A percentile compares a stretch with the other conserved stretches of the same genome.
These are phyloP conservation scores for Magallana gigas DNA, from an alignment of 1,140 invertebrate species.

Conservation along the genomic window DNA sequence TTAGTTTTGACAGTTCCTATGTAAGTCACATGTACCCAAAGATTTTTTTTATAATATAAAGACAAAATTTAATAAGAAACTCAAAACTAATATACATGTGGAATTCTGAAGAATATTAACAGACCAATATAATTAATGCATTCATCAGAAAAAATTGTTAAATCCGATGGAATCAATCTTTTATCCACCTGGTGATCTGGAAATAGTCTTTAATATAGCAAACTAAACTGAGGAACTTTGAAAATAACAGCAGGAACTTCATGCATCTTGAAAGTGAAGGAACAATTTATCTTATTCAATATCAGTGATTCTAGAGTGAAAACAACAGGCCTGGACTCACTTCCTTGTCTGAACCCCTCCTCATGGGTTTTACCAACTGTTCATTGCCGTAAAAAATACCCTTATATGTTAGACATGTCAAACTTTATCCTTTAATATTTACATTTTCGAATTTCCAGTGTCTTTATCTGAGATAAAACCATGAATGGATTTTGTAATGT, in stretches of 20 bases:
- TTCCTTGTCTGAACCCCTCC: slow-evolving; percentile 21
- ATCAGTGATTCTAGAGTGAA: not conserved
- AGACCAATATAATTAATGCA: not conserved
- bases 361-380: not conserved
- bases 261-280: not conserved
- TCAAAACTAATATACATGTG: too few relatives aligned
- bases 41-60: too few relatives aligned
- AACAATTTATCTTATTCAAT: not conserved
- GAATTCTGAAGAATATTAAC: not conserved
- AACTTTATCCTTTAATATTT: not conserved
- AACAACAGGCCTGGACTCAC: not conserved
- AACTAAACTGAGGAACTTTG: not conserved
- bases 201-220: not conserved
- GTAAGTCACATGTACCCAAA: too few relatives aligned
- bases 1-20: too few relatives aligned
- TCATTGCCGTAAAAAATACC: not conserved
- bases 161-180: not conserved
- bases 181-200: not conserved
- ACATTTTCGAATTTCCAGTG: too few relatives aligned
- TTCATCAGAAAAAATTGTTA: not conserved
- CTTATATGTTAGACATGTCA: not conserved
- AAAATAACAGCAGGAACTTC: not conserved
- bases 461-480: too few relatives aligned
- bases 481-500: too few relatives aligned
- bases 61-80: too few relatives aligned